phyloP scores from a whole-genome alignment of 2,113 vertebrate genomes.

The Centropristis striata region DNA sequence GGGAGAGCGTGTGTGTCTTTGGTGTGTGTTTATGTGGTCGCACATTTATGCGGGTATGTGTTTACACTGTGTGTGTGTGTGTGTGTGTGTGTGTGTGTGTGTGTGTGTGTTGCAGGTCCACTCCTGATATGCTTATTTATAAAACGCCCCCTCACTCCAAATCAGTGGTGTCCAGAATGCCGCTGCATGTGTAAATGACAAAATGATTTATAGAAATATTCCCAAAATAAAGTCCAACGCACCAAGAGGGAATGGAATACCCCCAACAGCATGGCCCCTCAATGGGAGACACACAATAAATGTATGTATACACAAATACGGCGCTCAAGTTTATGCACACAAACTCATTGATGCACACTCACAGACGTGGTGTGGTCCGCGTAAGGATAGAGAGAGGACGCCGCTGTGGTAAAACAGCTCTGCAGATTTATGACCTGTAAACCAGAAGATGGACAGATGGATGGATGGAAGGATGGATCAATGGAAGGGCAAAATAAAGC shows the following conservation, averaged over 20 bases:
- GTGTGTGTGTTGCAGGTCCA: constrained; percentile 50
- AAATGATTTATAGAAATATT: constrained; percentile 88
- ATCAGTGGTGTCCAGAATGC: constrained; percentile 82
- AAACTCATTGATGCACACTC: constrained; percentile 45
- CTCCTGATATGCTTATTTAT: constrained; percentile 81
- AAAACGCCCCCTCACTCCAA: constrained; percentile 81
- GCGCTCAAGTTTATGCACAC: constrained; percentile 48
- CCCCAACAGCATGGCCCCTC: constrained; percentile 61
- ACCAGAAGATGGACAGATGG: constrained; percentile 72
- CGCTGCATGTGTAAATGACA: constrained; percentile 84
- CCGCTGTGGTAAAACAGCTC: constrained; percentile 64
- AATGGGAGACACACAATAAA: constrained; percentile 57
- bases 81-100: constrained; percentile 45
- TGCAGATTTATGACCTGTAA: constrained; percentile 79
- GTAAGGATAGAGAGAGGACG: constrained; percentile 88
- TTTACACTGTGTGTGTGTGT: constrained; percentile 54
- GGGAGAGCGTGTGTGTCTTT: constrained; percentile 54
- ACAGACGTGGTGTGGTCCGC: constrained; percentile 84
- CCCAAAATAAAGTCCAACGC: constrained; percentile 77
- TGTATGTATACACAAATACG: constrained; percentile 41
- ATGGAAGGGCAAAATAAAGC: constrained; percentile 65
- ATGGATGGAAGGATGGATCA: constrained; percentile 69
- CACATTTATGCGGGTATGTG: constrained; percentile 51
- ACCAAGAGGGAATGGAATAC: constrained; percentile 81
- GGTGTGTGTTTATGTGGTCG: constrained; percentile 69